Conservation (phyloP, 2,888 invertebrate genomes). For the Sclerodermus sp. region DNA sequence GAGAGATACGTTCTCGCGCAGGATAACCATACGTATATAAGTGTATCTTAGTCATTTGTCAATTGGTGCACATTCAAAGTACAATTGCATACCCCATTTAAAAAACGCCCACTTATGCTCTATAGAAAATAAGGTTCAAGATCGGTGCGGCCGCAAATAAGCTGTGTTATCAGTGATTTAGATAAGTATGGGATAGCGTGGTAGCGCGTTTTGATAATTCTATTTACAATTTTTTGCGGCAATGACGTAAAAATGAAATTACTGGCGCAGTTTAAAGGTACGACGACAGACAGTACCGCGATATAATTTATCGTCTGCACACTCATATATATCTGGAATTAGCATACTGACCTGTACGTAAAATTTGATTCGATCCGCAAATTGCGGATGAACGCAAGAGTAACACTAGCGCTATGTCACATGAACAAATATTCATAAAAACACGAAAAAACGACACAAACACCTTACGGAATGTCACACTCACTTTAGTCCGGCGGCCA, state of each 20-base stretch:
- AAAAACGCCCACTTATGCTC: constrained; percentile 32
- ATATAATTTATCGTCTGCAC: constrained; percentile 16
- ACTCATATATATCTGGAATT: constrained; percentile 5
- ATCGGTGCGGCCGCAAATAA: not conserved
- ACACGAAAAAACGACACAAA: constrained; percentile 36
- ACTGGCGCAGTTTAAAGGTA: constrained; percentile 10
- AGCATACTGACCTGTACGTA: constrained; percentile 4
- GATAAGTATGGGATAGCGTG: too few relatives aligned
- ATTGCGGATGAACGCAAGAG: constrained; percentile 16
- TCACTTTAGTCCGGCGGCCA: constrained; percentile 45
- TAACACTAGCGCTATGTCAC: constrained; percentile 24
- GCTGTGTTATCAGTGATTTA: too few relatives aligned
- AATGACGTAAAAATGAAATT: not conserved
- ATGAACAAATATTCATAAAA: constrained; percentile 27
- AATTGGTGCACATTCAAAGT: not conserved
- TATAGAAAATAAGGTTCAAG: constrained; percentile 12
- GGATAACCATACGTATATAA: too few relatives aligned
- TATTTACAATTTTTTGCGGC: too few relatives aligned
- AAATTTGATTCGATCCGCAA: constrained; percentile 11
- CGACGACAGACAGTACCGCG: constrained; percentile 9
- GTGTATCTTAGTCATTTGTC: too few relatives aligned
- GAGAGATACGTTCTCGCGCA: too few relatives aligned
- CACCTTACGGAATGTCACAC: constrained; percentile 46
- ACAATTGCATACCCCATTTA: constrained; percentile 26
- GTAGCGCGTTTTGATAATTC: too few relatives aligned